These are phyloP conservation scores for Lycophotia porphyrea DNA, from an alignment of 2,888 invertebrate species.

Conservation along the genomic window DNA sequence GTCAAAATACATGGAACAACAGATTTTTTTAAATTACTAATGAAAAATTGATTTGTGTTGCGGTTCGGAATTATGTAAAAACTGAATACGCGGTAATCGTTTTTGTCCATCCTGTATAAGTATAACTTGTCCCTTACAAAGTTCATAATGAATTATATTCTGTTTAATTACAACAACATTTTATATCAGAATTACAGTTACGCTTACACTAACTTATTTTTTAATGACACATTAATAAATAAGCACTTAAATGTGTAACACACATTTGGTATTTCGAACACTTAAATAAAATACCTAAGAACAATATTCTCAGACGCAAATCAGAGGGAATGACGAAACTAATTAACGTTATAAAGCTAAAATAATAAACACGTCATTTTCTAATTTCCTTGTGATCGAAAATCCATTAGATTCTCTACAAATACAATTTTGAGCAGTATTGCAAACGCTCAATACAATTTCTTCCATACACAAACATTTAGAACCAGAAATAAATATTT, in stretches of 20 bases:
- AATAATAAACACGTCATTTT: background rate
- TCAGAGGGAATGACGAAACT: conserved; percentile 23
- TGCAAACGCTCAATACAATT: background rate
- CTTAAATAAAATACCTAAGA: background rate
- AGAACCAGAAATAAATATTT: conserved; percentile 1
- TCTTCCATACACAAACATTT: background rate
- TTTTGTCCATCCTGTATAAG: background rate
- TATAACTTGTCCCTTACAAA: background rate
- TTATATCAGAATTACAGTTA: background rate
- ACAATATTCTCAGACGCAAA: conserved; percentile 7
- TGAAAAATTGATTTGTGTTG: too few relatives aligned
- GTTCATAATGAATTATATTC: background rate
- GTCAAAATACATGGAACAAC: too few relatives aligned
- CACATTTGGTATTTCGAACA: background rate
- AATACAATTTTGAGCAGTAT: conserved; percentile 3
- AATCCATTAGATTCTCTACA: background rate
- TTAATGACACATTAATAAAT: background rate
- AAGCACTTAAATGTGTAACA: background rate
- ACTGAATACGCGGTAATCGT: background rate
- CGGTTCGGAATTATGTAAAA: too few relatives aligned
- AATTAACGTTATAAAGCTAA: background rate
- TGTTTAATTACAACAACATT: conserved; percentile 7
- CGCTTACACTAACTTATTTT: background rate
- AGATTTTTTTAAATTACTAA: background rate
- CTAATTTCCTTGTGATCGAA: background rate